Conservation (phyloP, 1,140 invertebrate genomes). For the Doryteuthis pealeii region DNA sequence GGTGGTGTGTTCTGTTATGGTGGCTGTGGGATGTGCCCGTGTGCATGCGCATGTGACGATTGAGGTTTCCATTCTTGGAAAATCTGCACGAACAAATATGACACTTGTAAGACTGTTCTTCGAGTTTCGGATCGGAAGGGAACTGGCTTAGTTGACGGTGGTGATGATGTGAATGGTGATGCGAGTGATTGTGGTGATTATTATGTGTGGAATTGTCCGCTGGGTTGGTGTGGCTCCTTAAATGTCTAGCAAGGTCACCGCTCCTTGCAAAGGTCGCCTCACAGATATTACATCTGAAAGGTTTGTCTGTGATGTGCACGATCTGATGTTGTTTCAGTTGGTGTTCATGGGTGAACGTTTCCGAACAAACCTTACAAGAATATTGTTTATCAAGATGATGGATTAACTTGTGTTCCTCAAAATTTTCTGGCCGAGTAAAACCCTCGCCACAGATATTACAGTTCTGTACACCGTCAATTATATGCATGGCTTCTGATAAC, state of each 20-base stretch:
- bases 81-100: conserved; percentile 74
- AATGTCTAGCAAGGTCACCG: conserved; percentile 78
- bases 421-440: neutral
- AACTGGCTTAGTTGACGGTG: neutral
- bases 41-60: conserved; percentile 65
- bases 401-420: neutral
- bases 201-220: too few relatives aligned
- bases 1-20: too few relatives aligned
- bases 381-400: neutral
- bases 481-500: neutral
- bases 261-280: conserved; percentile 85
- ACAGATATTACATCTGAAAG: conserved; percentile 70
- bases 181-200: too few relatives aligned
- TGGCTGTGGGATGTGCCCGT: too few relatives aligned
- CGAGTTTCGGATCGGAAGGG: conserved; percentile 55
- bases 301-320: neutral
- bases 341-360: neutral
- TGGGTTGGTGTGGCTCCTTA: conserved; percentile 71
- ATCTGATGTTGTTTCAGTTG: neutral
- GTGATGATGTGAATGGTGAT: too few relatives aligned
- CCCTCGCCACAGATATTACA: neutral
- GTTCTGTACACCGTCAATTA: neutral
- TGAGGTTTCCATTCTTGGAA: conserved; percentile 82
- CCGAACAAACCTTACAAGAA: neutral
- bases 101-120: conserved; percentile 76